Percentiles rank a stretch among this genome's conserved stretches.
phyloP scores from a whole-genome alignment of 1,140 invertebrate species.

The Eciton burchellii region DNA sequence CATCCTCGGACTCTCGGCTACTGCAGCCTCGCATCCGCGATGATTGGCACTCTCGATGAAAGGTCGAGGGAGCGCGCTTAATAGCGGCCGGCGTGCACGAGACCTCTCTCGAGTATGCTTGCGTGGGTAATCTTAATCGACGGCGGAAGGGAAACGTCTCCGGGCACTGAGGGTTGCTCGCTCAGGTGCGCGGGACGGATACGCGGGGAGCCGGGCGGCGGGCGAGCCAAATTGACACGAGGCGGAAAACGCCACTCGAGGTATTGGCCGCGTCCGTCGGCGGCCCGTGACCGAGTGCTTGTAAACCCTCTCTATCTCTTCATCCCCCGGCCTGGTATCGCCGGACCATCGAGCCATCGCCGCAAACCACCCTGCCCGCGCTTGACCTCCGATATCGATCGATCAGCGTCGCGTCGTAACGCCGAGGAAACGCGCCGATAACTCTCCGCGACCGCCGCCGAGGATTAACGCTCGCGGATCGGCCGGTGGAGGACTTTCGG shows the following conservation, averaged over 20 bases:
- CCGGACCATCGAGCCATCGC: conserved; percentile 49
- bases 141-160: conserved; percentile 64
- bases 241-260: conserved; percentile 70
- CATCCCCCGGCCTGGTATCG: conserved; percentile 43
- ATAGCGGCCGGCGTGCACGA: conserved; percentile 54
- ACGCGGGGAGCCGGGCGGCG: background rate
- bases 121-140: conserved; percentile 81
- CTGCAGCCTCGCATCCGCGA: background rate
- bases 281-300: conserved; percentile 70
- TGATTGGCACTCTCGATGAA: conserved; percentile 62
- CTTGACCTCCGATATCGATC: conserved; percentile 65
- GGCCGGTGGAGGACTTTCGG: no score
- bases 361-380: conserved; percentile 21
- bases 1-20: conserved; percentile 40
- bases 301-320: no score
- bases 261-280: conserved; percentile 55
- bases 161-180: no score
- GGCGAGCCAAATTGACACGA: conserved; percentile 29
- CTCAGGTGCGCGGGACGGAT: conserved; percentile 41
- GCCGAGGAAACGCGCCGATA: conserved; percentile 9
- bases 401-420: conserved; percentile 19
- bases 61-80: conserved; percentile 76
- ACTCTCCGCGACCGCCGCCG: conserved; percentile 12
- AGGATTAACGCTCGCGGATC: conserved; percentile 18
- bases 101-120: conserved; percentile 74